Base-by-base conservation (phyloP, 2,888 invertebrate species). In the Catocala nupta region DNA sequence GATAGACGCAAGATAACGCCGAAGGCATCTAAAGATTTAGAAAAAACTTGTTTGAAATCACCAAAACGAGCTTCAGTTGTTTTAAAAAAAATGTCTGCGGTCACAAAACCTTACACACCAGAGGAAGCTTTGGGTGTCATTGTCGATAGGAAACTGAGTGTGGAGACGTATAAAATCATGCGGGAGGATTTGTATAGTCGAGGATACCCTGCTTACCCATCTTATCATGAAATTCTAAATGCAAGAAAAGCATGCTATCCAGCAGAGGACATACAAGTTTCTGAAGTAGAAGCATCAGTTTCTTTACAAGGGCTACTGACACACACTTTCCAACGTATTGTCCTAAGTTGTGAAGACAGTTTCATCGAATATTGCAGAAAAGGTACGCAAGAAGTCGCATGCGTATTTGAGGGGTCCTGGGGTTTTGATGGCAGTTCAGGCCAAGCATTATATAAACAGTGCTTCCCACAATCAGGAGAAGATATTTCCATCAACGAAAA, bases 211-310 rank as follows among this genome's bases (percentile, higher is more conserved):
- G 48, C 25, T 25, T 56, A 56, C 10, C 56, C 56, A 42, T 49
- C 56, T 11, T 56, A 56, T 16, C 48, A 11, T 36, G 36, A 56
- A 43, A 13, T 56, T 5, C 9, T 42, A 7, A 36, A 16, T 25
- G 56, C 56, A 9, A 56, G 49, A 49, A 39, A 56, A 49, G 16
- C 13, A 16, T 56, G 48, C 25, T 56, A 56, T 43, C 49, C 56
- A 7, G 25, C 48, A 36, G 48, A 49, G 11, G 56, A 56, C 13
- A 13, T 55, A 55, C 10, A 12, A 39, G 49, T 56, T 12, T 49
- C 56, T 36, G 49, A 56, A 12, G 42, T 48, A 5, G 56, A 56
- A 56, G 48, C 49, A 25, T 48, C 42, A 25, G 49, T 56, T 42
- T 42, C 56, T 11, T 39, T 56, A n/a, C 10, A 55, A 10, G 47